Percentiles rank a stretch among this genome's conserved stretches.
Conservation (phyloP, 2,797 vertebrate species). For the Masticophis lateralis region DNA sequence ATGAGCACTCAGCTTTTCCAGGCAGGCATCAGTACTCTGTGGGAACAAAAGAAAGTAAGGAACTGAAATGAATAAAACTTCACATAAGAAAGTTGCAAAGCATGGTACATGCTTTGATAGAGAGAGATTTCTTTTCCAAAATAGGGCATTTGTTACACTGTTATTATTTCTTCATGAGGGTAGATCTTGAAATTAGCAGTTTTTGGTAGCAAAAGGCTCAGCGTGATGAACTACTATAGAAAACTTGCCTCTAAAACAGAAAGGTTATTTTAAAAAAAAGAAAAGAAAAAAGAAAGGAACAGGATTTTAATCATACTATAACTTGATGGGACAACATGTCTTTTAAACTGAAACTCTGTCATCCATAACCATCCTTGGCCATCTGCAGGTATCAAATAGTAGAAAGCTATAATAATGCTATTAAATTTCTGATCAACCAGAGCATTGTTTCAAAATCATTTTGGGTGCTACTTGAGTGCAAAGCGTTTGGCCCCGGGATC, state of each 20-base stretch:
- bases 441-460: background rate
- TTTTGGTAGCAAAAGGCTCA: background rate
- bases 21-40: slow-evolving; percentile 8
- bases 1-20: slow-evolving; percentile 26
- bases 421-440: background rate
- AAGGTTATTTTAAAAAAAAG: background rate
- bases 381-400: background rate
- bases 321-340: background rate
- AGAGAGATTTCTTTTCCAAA: slow-evolving; percentile 1
- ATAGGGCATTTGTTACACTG: background rate
- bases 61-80: slow-evolving; percentile 13
- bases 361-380: background rate
- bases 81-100: background rate
- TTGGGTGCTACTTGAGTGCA: background rate
- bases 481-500: background rate
- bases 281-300: background rate
- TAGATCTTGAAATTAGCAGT: background rate
- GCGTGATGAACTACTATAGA: background rate
- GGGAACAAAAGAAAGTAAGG: background rate
- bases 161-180: background rate
- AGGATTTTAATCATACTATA: background rate
- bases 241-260: background rate
- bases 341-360: background rate
- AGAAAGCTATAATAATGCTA: background rate
- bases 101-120: background rate